Evolutionary conservation across 2,888 invertebrate genomes (phyloP), one percentile per base, ranked within the genome.

Genomic region (Hyalella azteca): DNA sequence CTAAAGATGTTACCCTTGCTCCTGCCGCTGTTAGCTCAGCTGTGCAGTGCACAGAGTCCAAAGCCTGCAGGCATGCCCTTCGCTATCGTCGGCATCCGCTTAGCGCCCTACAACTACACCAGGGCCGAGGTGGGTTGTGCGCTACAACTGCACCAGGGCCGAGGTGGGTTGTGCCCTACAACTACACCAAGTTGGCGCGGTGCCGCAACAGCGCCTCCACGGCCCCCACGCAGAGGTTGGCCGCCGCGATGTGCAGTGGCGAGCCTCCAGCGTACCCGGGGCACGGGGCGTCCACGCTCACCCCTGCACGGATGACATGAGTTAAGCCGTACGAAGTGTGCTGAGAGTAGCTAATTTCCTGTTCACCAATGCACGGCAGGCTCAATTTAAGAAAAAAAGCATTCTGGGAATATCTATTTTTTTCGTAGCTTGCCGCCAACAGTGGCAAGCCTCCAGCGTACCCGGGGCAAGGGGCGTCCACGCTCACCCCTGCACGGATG

Each of bases 391-490:
- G n/a, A n/a, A n/a, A n/a, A n/a, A n/a, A n/a, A n/a, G n/a, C n/a
- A n/a, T n/a, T n/a, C n/a, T n/a, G n/a, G n/a, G n/a, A n/a, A n/a
- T n/a, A n/a, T n/a, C n/a, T n/a, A n/a, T n/a, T n/a, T n/a, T n/a
- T n/a, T n/a, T n/a, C n/a, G n/a, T n/a, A n/a, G n/a, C n/a, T n/a
- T n/a, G n/a, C n/a, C n/a, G n/a, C n/a, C n/a, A n/a, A n/a, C 49
- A 90, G 86, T 0, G 89, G 87, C 59, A 89, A 88, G 2, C 89
- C 89, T 82, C 88, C 87, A 81, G 90, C 89, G 86, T 89, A 89
- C 83, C 89, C 89, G 50, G 87, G 86, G 86, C 89, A 90, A 15
- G 86, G 86, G 81, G 87, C 88, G 85, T 90, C 88, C 60, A 89
- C 87, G 85, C 89, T 89, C 88, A 86, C 66, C 86, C 84, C 85